Base-by-base conservation (phyloP, 2,888 invertebrate species). In the Willowsia nigromaculata region DNA sequence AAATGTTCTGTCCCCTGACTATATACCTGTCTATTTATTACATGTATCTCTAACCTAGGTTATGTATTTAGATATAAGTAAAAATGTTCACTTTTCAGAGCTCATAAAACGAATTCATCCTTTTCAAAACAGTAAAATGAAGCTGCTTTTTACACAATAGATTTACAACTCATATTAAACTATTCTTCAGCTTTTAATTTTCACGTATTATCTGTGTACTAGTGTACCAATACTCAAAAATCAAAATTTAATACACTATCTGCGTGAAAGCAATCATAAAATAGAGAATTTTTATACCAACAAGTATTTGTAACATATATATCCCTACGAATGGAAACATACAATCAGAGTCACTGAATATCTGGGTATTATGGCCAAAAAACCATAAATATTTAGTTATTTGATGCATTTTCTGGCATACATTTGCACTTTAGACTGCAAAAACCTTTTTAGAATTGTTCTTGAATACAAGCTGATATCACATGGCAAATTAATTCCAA, bases 211-310 rank as follows among this genome's bases (percentile, higher is more conserved):
- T 74, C 15, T 27, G 74, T 47, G 27, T 47, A 76, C 15, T 30
- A 76, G 78, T 78, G 56, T 53, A 74, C 33, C n/a, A 7, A 43
- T 22, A 30, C 18, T 15, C 13, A 65, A 62, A 62, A n/a, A 62
- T 27, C 68, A 37, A 74, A 74, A 25, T 22, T 27, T 74, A n/a
- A 30, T 47, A 47, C 43, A 47, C 43, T 43, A 22, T 68, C 47
- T 65, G 82, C 82, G 82, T 83, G 82, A 83, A 83, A 83, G 82
- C 82, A 83, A 83, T 83, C 82, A 83, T 59, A 59, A 6, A 81
- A 78, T 22, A 37, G 53, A 56, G 56, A 7, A 30, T 56, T 78
- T 78, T 78, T 56, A 78, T 78, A 56, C 56, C 33, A 25, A 56
- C n/a, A 78, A 30, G 11, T 47, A 9, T 33, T 50, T 47, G n/a